Evolutionary conservation across 1,140 invertebrate genomes (phyloP).

Genomic region (Achroia grisella): DNA sequence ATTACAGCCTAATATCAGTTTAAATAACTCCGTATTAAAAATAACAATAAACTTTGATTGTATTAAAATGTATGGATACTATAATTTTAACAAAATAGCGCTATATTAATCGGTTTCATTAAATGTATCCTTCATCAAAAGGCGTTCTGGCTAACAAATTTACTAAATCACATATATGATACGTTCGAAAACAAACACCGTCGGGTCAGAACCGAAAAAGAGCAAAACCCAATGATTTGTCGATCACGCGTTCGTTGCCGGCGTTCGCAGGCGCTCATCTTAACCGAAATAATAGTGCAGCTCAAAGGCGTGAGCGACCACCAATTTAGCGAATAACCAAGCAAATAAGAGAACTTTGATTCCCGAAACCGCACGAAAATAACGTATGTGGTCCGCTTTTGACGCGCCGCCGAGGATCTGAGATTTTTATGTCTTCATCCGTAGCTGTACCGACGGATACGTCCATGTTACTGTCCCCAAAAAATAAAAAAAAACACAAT

Average conservation of each 20-base stretch:
- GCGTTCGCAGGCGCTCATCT: conserved; percentile 42
- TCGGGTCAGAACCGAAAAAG: conserved; percentile 26
- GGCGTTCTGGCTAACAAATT: conserved; percentile 41
- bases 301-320: conserved; percentile 60
- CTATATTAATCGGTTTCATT: conserved; percentile 22
- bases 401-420: conserved; percentile 48
- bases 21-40: too few relatives aligned
- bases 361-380: conserved; percentile 38
- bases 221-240: conserved; percentile 51
- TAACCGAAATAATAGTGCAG: conserved; percentile 58
- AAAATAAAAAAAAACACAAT: conserved; percentile 26
- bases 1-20: too few relatives aligned
- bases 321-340: conserved; percentile 53
- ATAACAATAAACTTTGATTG: too few relatives aligned
- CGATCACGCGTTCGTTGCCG: conserved; percentile 44
- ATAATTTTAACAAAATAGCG: neutral
- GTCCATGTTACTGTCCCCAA: conserved; percentile 24
- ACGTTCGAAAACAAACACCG: conserved; percentile 65
- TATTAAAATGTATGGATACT: too few relatives aligned
- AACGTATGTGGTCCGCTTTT: conserved; percentile 59
- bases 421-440: conserved; percentile 72
- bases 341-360: conserved; percentile 26
- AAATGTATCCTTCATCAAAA: conserved; percentile 30
- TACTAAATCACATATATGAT: conserved; percentile 51
- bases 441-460: conserved; percentile 47